Percentiles rank a stretch among this genome's conserved stretches.
These are phyloP conservation scores for Shinisaurus crocodilurus DNA, from an alignment of 2,113 vertebrate genomes.

Conservation along the genomic window DNA sequence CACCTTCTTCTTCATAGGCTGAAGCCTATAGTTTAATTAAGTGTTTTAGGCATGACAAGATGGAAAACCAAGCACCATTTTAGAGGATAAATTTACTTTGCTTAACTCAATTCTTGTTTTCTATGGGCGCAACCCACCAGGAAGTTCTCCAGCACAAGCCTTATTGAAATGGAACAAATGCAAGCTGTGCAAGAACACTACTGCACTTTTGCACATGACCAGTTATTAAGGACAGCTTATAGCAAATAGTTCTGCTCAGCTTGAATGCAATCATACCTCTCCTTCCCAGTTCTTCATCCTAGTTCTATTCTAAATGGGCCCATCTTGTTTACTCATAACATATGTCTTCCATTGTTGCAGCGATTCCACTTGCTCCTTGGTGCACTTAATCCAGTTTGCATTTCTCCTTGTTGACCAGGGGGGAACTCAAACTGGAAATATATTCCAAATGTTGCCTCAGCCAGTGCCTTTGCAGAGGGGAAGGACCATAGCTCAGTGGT, in stretches of 20 bases:
- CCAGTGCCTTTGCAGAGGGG: background rate
- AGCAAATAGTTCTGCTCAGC: background rate
- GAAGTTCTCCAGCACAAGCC: too few species aligned
- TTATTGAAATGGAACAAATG: too few species aligned
- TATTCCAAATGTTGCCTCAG: background rate
- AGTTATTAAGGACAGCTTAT: background rate
- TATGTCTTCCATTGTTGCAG: background rate
- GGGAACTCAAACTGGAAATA: background rate
- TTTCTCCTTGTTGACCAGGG: background rate
- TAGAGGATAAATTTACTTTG: rapidly evolving
- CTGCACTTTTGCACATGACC: background rate
- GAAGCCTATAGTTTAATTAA: conserved; percentile 12
- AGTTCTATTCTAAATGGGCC: background rate
- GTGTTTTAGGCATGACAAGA: background rate
- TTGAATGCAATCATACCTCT: background rate
- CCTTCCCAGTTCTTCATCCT: background rate
- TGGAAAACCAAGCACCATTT: background rate
- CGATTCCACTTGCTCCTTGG: background rate
- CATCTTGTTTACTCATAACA: background rate
- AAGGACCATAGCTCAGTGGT: background rate
- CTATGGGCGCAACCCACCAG: too few species aligned
- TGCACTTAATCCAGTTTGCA: background rate
- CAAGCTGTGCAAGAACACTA: background rate
- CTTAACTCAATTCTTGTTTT: too few species aligned
- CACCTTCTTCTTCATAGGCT: conserved; percentile 5